Evolutionary conservation across 2,797 vertebrate species (phyloP), one percentile per base, ranked within the genome.

Genomic region (Pempheris klunzingeri): DNA sequence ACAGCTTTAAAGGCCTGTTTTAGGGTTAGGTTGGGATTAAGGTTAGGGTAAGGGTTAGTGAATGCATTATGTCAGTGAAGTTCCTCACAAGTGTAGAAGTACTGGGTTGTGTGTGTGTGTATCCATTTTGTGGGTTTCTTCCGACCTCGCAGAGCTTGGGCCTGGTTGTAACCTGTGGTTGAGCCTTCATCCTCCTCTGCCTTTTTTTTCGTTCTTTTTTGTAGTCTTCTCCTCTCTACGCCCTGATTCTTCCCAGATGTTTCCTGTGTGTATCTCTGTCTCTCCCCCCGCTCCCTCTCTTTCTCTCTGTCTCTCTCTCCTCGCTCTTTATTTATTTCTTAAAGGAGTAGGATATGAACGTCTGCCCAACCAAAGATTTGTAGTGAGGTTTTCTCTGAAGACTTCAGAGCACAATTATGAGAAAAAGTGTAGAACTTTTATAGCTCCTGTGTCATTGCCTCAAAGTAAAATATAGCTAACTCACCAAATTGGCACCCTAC

Each of bases 221-320:
- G 32, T 80, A 18, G 12, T 87, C 82, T 39, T 85, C 85, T 78
- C 70, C 73, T 78, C 80, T 84, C 84, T 83, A 71, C 67, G 24
- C 80, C 82, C 84, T 94, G 92, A 95, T 95, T 92, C 77, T 94
- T 96, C 87, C 97, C 98, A 98, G 97, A 97, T 98, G 97, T 97
- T 97, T 98, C 96, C 97, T 97, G 94, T 94, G 92, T 94, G 89
- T 94, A 57, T 91, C 47, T 88, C 78, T 62, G 58, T 74, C 65
- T 71, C 46, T 80, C 50, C 24, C 75, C 52, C 90, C 55, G 83
- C 81, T 47, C 63, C 68, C 61, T 70, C 58, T 75, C 52, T 71
- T 39, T 71, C 46, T 77, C 11, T 59, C 52, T 60, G 43, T 67
- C 54, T 72, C 65, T 73, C 30, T 67, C n/a, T 18, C 58, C 50